These are phyloP conservation scores for Geophilus truncorum DNA, from an alignment of 2,888 invertebrate genomes.

Conservation along the genomic window DNA sequence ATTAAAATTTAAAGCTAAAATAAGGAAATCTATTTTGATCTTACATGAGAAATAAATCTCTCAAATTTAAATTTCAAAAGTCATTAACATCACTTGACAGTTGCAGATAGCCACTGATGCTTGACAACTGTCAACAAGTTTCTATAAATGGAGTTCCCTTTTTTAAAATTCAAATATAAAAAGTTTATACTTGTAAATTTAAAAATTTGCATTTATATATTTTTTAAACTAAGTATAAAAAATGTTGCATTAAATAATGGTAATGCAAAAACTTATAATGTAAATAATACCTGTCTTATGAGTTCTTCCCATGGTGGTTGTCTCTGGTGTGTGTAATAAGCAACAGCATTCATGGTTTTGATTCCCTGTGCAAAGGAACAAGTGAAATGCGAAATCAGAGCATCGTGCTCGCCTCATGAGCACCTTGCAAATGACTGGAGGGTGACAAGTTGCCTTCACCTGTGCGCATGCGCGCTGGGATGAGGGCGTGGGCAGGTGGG, in stretches of 20 bases:
- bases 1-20: too few species aligned
- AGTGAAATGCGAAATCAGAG: background rate
- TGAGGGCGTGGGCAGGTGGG: background rate
- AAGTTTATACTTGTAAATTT: too few species aligned
- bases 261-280: background rate
- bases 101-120: background rate
- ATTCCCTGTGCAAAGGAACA: background rate
- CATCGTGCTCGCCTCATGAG: constrained; percentile 1
- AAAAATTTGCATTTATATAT: background rate
- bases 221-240: background rate
- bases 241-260: background rate
- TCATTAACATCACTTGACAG: background rate
- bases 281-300: background rate
- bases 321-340: background rate
- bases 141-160: background rate
- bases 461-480: background rate
- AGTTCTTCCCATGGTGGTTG: background rate
- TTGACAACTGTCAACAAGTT: background rate
- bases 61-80: too few species aligned
- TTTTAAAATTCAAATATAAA: background rate
- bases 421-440: background rate
- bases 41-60: too few species aligned
- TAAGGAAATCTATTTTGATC: background rate
- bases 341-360: background rate
- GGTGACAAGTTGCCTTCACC: constrained; percentile 5